A percentile compares a stretch with the other conserved stretches of the same genome.
phyloP scores from a whole-genome alignment of 2,888 invertebrate genomes.

The Disparrhopalites patrizii region DNA sequence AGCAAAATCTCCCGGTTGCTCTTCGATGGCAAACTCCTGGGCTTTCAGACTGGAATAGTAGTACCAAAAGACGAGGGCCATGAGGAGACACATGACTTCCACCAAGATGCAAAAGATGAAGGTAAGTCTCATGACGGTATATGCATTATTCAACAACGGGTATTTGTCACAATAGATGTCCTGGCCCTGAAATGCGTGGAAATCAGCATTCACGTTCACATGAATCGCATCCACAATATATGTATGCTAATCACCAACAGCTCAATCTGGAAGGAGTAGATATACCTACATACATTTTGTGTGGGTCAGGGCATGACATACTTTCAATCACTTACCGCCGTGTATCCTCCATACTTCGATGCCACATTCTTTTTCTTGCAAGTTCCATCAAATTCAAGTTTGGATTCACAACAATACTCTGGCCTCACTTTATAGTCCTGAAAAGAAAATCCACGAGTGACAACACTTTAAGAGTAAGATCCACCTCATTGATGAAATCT shows the following conservation, averaged over 20 bases:
- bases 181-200: no score
- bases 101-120: not conserved
- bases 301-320: no score
- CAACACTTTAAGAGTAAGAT: no score
- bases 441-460: not conserved
- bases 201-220: not conserved
- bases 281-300: no score
- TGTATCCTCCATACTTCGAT: no score
- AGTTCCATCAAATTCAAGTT: not conserved
- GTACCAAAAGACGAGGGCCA: conserved; percentile 22
- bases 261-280: not conserved
- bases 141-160: not conserved
- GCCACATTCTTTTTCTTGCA: not conserved
- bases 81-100: not conserved
- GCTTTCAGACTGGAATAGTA: conserved; percentile 18
- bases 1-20: conserved; percentile 13
- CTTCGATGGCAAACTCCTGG: not conserved
- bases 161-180: not conserved
- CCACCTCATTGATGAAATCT: no score
- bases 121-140: not conserved
- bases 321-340: no score
- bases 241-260: not conserved
- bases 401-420: not conserved
- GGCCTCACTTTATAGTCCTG: not conserved
- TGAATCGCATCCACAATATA: no score